phyloP scores from a whole-genome alignment of 2,797 vertebrate genomes.

The Sibirionetta formosa region DNA sequence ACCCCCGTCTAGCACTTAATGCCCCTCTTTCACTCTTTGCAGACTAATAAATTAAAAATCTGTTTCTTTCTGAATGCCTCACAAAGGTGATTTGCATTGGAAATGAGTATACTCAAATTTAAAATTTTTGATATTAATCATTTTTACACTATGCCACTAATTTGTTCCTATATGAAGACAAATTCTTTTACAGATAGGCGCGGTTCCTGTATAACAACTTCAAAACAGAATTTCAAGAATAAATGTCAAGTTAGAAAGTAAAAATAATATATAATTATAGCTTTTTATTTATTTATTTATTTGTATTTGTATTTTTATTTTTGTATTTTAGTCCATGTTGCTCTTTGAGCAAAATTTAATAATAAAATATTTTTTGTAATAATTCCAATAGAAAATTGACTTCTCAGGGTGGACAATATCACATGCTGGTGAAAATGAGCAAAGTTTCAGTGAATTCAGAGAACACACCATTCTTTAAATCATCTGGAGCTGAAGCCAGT shows the following conservation, averaged over 20 bases:
- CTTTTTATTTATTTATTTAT: too few species aligned
- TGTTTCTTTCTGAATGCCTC: neutral
- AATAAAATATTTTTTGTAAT: neutral
- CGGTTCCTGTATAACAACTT: neutral
- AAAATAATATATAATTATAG: neutral
- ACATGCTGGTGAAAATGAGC: neutral
- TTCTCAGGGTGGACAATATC: too few species aligned
- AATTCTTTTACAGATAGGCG: neutral
- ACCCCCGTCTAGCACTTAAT: neutral
- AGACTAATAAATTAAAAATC: neutral
- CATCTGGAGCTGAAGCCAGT: neutral
- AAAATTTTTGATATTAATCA: neutral
- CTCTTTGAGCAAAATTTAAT: neutral
- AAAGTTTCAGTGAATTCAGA: neutral
- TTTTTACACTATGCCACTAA: neutral
- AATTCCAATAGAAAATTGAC: neutral
- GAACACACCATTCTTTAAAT: neutral
- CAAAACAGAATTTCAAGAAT: neutral
- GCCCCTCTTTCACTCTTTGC: neutral
- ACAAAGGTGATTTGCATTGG: neutral
- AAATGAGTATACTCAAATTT: neutral
- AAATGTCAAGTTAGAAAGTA: neutral
- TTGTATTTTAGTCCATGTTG: neutral
- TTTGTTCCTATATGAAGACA: neutral
- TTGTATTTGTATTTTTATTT: too few species aligned